Base-by-base conservation (phyloP, 2,113 vertebrate genomes). In the Toxotes jaculatrix region DNA sequence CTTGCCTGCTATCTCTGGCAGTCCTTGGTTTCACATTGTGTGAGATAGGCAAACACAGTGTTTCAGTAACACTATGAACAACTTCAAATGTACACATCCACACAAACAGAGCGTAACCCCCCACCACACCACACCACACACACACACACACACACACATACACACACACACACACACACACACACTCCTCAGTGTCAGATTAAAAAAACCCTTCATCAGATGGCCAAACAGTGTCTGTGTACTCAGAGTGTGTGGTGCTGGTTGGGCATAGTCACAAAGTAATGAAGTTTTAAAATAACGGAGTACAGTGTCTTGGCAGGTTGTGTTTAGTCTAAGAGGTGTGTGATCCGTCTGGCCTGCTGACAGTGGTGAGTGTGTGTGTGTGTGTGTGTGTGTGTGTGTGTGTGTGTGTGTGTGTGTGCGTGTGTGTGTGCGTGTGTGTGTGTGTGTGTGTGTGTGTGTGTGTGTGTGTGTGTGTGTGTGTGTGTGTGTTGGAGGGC, bases 1-100 rank as follows among this genome's bases (percentile, higher is more conserved):
- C 21, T 59, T 4, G 21, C 19, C 34, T 56, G 47, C 61, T 51
- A 42, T 70, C 73, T 77, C 77, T 83, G 76, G 38, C 66, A 87
- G 79, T 81, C 74, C 67, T 81, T 85, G 69, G 57, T 23, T 77
- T 83, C 74, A 86, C 83, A 77, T 83, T 79, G 85, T 79, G 57
- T 36, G 57, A 38, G 36, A 45, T 65, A 17, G 59, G 69, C 66
- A 86, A 88, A 82, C 57, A 79, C 51, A 74, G 55, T 21, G 38
- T 82, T 86, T 77, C 62, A 67, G 83, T 59, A 32, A 59, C 69
- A 49, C 65, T 59, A 43, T 66, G 62, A 77, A 70, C 51, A 67
- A 70, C 77, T 79, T 85, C 23, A 51, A 76, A 84, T 70, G 51
- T 53, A 47, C 23, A 67, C 51, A 38, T 55, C 57, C 74, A 64